These are phyloP conservation scores for Cyanoderma ruficeps DNA, from an alignment of 2,113 vertebrate species.

Conservation along the genomic window DNA sequence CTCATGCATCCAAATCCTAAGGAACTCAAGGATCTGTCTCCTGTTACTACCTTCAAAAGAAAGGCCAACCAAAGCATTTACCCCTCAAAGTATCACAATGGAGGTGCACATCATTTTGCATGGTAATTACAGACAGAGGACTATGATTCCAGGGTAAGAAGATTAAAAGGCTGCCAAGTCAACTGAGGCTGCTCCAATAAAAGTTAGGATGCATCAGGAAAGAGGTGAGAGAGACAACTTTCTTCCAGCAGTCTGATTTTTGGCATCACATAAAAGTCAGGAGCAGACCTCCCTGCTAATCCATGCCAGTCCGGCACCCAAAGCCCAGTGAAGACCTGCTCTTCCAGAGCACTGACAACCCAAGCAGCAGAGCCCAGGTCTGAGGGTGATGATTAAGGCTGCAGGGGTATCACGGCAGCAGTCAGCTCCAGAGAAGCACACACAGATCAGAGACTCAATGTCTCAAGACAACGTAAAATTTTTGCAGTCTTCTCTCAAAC, in stretches of 20 bases:
- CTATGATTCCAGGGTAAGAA: background rate
- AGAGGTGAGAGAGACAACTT: background rate
- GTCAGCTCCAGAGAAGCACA: background rate
- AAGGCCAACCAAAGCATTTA: background rate
- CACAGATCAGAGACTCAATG: background rate
- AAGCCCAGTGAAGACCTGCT: background rate
- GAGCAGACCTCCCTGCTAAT: background rate
- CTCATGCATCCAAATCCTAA: background rate
- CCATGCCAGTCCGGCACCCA: background rate
- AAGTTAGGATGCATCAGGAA: background rate
- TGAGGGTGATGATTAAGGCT: background rate
- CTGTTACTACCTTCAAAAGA: background rate
- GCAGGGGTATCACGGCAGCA: background rate
- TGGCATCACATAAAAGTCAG: background rate
- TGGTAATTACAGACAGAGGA: background rate
- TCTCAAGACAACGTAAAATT: background rate
- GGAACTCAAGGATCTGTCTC: background rate
- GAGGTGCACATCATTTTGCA: background rate
- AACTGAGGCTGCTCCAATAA: background rate
- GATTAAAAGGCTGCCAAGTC: background rate
- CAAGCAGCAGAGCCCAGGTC: background rate
- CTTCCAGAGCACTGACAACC: rapidly evolving
- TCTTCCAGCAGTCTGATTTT: background rate
- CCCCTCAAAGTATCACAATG: background rate
- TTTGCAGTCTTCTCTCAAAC: background rate